Conservation (phyloP, 1,140 invertebrate species). For the Bilobella aurantiaca region DNA sequence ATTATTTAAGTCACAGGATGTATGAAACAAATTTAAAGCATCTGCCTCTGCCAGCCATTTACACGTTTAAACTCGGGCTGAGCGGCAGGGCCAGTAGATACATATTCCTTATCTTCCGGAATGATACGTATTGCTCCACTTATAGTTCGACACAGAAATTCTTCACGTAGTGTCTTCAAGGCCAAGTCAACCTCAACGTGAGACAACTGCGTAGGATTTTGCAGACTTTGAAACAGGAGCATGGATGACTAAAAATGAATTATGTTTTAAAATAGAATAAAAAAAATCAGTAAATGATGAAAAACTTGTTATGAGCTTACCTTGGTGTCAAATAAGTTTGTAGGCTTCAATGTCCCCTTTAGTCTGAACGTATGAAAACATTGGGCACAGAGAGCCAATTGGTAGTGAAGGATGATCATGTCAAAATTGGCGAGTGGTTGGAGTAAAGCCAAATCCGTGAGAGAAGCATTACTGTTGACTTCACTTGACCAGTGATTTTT, state of each 20-base stretch:
- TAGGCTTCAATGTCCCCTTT: slow-evolving; percentile 54
- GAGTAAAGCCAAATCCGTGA: slow-evolving; percentile 64
- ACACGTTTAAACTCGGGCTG: slow-evolving; percentile 11
- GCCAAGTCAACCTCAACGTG: slow-evolving; percentile 32
- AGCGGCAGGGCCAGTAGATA: not conserved
- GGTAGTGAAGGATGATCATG: slow-evolving; percentile 64
- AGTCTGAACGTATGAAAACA: slow-evolving; percentile 68
- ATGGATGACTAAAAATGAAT: slow-evolving; percentile 24
- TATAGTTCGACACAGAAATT: slow-evolving; percentile 27
- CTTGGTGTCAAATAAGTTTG: slow-evolving; percentile 62
- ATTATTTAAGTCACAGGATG: too few species aligned
- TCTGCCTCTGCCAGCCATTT: slow-evolving; percentile 18
- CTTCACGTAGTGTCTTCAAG: slow-evolving; percentile 29
- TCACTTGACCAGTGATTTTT: slow-evolving; percentile 41
- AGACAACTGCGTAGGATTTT: slow-evolving; percentile 22
- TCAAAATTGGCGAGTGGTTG: slow-evolving; percentile 62
- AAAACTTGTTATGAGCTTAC: slow-evolving; percentile 49
- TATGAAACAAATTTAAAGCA: slow-evolving; percentile 16
- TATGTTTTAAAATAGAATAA: not conserved
- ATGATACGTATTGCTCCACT: slow-evolving; percentile 24
- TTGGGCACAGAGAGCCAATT: slow-evolving; percentile 61
- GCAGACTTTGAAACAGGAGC: slow-evolving; percentile 29
- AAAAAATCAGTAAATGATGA: slow-evolving; percentile 38
- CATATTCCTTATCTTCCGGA: slow-evolving; percentile 21
- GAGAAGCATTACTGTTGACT: slow-evolving; percentile 41